Evolutionary conservation across 2,113 vertebrate species (phyloP).

Genomic region (Trinectes maculatus): DNA sequence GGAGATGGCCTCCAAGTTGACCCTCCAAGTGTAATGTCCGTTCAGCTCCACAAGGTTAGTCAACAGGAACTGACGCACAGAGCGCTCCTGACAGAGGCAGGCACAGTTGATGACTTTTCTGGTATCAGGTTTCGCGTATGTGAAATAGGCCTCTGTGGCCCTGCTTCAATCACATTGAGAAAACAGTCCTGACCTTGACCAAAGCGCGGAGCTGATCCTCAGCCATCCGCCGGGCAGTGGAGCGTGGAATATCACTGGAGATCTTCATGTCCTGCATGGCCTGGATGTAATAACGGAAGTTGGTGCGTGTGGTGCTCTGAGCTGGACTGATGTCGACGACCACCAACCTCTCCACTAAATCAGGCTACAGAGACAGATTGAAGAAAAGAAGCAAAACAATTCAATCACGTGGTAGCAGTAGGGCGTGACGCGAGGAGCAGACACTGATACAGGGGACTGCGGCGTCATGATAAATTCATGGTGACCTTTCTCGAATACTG

Average conservation of each 20-base stretch:
- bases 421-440: too few relatives aligned
- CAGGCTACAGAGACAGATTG: slow-evolving; percentile 78
- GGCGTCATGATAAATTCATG: slow-evolving; percentile 18
- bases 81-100: slow-evolving; percentile 75
- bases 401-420: background rate
- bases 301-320: slow-evolving; percentile 53
- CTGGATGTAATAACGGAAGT: slow-evolving; percentile 84
- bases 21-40: slow-evolving; percentile 86
- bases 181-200: slow-evolving; percentile 83
- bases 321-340: slow-evolving; percentile 90
- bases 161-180: background rate
- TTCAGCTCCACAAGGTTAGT: slow-evolving; percentile 91
- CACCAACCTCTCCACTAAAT: slow-evolving; percentile 90
- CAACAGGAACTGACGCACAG: slow-evolving; percentile 90
- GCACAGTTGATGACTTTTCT: background rate
- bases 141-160: background rate
- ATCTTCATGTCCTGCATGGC: slow-evolving; percentile 88
- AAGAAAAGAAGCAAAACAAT: background rate
- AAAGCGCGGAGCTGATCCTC: slow-evolving; percentile 84
- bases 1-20: slow-evolving; percentile 91
- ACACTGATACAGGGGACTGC: background rate
- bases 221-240: slow-evolving; percentile 87
- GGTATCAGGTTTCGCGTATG: background rate
- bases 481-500: slow-evolving; percentile 31
- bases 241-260: slow-evolving; percentile 84